These are phyloP conservation scores for Leptopilina clavipes DNA, from an alignment of 1,140 invertebrate genomes.

Conservation along the genomic window DNA sequence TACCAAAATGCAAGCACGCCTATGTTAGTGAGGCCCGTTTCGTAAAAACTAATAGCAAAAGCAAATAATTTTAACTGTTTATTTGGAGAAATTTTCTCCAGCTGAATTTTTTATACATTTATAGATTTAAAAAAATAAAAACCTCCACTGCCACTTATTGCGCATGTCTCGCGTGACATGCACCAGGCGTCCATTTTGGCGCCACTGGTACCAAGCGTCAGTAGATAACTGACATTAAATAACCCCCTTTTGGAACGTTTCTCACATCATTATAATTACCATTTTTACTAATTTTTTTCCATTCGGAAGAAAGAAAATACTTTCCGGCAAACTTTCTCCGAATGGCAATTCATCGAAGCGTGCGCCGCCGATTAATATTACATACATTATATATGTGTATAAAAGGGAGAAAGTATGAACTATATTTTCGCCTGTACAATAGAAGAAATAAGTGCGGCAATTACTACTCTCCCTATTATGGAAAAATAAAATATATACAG, in stretches of 20 bases:
- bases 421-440: not conserved
- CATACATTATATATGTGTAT: not conserved
- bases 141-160: too few species aligned
- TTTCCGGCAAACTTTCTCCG: conserved; percentile 24
- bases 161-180: too few species aligned
- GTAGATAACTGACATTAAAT: too few species aligned
- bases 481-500: too few species aligned
- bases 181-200: too few species aligned
- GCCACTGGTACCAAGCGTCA: too few species aligned
- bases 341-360: conserved; percentile 21
- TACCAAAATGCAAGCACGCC: conserved; percentile 57
- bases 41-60: conserved; percentile 35
- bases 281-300: too few species aligned
- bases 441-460: conserved; percentile 23
- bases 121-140: too few species aligned
- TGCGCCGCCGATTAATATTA: not conserved
- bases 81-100: not conserved
- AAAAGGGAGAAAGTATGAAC: not conserved
- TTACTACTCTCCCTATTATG: not conserved
- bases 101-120: too few species aligned
- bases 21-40: conserved; percentile 54
- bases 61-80: not conserved
- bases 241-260: too few species aligned
- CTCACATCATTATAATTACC: too few species aligned
- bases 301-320: not conserved